phyloP scores from a whole-genome alignment of 2,113 vertebrate species.

The Rana temporaria region DNA sequence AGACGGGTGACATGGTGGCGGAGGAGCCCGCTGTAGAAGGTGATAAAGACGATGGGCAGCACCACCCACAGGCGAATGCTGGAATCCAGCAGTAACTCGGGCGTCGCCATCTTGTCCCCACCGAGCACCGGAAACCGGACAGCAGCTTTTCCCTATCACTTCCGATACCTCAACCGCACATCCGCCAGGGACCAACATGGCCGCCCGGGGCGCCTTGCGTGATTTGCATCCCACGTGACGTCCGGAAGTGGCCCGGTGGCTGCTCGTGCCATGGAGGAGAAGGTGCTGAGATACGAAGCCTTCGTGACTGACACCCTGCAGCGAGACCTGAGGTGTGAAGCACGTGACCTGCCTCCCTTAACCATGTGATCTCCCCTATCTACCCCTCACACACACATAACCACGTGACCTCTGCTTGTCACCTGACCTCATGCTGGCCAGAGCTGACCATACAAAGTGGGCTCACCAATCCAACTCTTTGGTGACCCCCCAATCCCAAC shows the following conservation, averaged over 20 bases:
- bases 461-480: too few species aligned
- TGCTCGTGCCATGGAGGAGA: conserved; percentile 58
- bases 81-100: conserved; percentile 81
- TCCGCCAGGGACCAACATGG: conserved; percentile 62
- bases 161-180: conserved; percentile 17
- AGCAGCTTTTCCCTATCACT: background rate
- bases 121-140: background rate
- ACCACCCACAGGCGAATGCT: conserved; percentile 84
- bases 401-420: conserved; percentile 24
- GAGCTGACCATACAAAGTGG: background rate
- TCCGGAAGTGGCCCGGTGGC: background rate
- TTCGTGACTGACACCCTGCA: conserved; percentile 85
- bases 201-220: conserved; percentile 16
- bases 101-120: conserved; percentile 68
- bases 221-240: background rate
- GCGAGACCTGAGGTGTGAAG: conserved; percentile 82
- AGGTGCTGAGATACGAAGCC: conserved; percentile 82
- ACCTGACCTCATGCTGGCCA: conserved; percentile 27
- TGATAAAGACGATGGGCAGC: conserved; percentile 82
- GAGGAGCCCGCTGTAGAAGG: conserved; percentile 78
- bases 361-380: background rate
- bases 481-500: too few species aligned
- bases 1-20: conserved; percentile 81
- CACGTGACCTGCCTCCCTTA: background rate
- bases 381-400: background rate